Base-by-base conservation (phyloP, 2,888 invertebrate genomes). In the Troides helena region DNA sequence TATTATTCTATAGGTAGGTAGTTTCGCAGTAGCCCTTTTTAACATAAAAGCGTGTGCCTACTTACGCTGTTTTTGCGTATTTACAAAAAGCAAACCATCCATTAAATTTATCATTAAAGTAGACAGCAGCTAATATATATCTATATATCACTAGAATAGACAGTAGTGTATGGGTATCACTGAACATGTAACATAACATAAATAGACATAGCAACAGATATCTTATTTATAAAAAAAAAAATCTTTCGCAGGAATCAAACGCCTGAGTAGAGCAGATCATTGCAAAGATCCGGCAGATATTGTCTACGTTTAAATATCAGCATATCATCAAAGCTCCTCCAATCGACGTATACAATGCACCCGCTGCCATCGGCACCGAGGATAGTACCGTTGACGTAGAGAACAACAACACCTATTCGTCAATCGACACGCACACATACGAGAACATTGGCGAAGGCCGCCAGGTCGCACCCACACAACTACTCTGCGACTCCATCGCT, bases 211-310 rank as follows among this genome's bases (percentile, higher is more conserved):
- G 79, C 84, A 76, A 80, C 85, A 85, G 80, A 83, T 82, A 82
- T 84, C 78, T 88, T 86, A 89, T 85, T 85, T 79, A 85, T 86
- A 91, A 87, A 57, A 85, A 89, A 89, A 89, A 78, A 85, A 89
- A 89, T 89, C 85, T 89, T 88, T 94, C 93, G 80, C 92, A 95
- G 95, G 96, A 96, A 93, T 96, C 96, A 92, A 96, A 96, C 94
- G 96, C 96, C 96, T 96, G 96, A 96, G 96, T 96, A 94, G 95
- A 95, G 95, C 95, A 95, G 95, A 96, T 96, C 94, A 95, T 95
- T 95, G 95, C 95, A 95, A 95, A 95, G 94, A 95, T 95, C 94
- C 95, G 95, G 93, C 94, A 95, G 94, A 94, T 95, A 94, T 94
- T 95, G 93, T 94, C 95, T 88, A 95, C 95, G 93, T 95, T 95